phyloP scores from a whole-genome alignment of 1,140 invertebrate species.

The Augochlora pura region DNA sequence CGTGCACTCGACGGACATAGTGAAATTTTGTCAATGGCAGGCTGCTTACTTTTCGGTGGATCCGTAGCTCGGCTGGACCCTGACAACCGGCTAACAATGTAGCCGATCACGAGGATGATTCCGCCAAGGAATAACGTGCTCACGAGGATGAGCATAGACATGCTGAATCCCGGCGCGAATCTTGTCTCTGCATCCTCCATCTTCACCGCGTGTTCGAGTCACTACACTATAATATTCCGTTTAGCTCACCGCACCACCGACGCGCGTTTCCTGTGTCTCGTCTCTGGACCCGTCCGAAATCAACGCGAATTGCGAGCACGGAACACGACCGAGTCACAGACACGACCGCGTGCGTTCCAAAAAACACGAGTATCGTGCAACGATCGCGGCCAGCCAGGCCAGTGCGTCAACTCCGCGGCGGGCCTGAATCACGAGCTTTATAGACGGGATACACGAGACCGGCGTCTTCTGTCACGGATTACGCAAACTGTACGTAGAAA shows the following conservation, averaged over 20 bases:
- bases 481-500: constrained; percentile 1
- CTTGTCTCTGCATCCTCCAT: constrained; percentile 51
- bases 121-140: constrained; percentile 46
- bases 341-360: constrained; percentile 46
- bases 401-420: constrained; percentile 42
- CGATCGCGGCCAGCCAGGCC: constrained; percentile 26
- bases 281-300: constrained; percentile 3
- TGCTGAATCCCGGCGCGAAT: constrained; percentile 19
- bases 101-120: constrained; percentile 40
- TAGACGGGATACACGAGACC: constrained; percentile 10
- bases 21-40: background rate
- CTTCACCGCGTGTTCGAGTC: constrained; percentile 39
- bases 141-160: constrained; percentile 33
- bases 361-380: constrained; percentile 50
- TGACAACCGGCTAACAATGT: constrained; percentile 36
- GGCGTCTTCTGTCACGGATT: background rate
- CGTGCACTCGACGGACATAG: background rate
- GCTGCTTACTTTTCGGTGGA: constrained; percentile 56
- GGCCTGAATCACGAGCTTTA: constrained; percentile 20
- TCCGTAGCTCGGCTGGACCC: constrained; percentile 16
- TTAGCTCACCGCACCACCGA: constrained; percentile 30
- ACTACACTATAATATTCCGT: constrained; percentile 24
- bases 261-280: background rate
- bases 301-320: constrained; percentile 13
- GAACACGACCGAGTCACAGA: constrained; percentile 28